phyloP scores from a whole-genome alignment of 2,888 invertebrate species.

The Platycheirus albimanus region DNA sequence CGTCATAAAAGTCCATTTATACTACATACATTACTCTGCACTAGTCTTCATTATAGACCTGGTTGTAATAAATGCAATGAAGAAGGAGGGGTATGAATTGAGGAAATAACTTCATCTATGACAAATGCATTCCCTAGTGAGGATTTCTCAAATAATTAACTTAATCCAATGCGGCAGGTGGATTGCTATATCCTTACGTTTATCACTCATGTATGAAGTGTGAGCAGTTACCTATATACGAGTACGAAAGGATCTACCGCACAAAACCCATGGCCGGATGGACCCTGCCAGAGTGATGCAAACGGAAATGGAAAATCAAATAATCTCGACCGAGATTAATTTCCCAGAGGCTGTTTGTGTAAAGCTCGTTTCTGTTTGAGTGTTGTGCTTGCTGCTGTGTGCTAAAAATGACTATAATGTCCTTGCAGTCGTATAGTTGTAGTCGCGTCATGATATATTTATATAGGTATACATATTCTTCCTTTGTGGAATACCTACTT shows the following conservation, averaged over 20 bases:
- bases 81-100: background rate
- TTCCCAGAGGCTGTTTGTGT: slow-evolving; percentile 62
- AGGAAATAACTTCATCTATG: slow-evolving; percentile 13
- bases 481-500: slow-evolving; percentile 11
- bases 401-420: slow-evolving; percentile 18
- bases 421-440: slow-evolving; percentile 6
- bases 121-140: slow-evolving; percentile 48
- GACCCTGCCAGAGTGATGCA: slow-evolving; percentile 62
- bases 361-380: background rate
- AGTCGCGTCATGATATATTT: background rate
- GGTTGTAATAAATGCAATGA: slow-evolving; percentile 16
- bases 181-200: slow-evolving; percentile 34
- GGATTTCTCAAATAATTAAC: slow-evolving; percentile 68
- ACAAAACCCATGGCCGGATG: slow-evolving; percentile 51
- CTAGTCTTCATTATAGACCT: background rate
- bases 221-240: background rate
- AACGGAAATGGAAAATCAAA: slow-evolving; percentile 73
- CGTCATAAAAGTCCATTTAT: slow-evolving; percentile 34
- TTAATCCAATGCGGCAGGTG: slow-evolving; percentile 60
- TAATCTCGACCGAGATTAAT: slow-evolving; percentile 72
- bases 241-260: slow-evolving; percentile 9
- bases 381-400: slow-evolving; percentile 24
- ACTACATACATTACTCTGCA: slow-evolving; percentile 5
- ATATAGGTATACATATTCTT: background rate
- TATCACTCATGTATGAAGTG: slow-evolving; percentile 4